These are phyloP conservation scores for Dascillus cervinus DNA, from an alignment of 2,888 invertebrate species.

Conservation along the genomic window DNA sequence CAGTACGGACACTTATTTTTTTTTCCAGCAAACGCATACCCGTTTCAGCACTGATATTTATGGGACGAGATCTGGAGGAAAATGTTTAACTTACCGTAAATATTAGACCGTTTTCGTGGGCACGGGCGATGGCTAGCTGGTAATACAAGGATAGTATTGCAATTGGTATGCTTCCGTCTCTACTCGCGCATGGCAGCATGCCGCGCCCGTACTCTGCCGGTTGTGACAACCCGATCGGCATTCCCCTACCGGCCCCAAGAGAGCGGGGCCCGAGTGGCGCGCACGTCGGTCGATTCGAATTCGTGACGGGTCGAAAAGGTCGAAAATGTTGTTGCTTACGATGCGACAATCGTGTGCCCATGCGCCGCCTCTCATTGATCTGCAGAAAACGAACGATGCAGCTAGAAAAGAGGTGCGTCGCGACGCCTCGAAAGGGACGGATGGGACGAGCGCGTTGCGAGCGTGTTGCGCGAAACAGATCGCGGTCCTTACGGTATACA, in stretches of 20 bases:
- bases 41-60: constrained; percentile 23
- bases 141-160: not conserved
- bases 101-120: constrained; percentile 23
- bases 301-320: constrained; percentile 1
- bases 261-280: constrained; percentile 1
- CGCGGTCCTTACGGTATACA: constrained; percentile 29
- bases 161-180: constrained; percentile 16
- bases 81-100: constrained; percentile 26
- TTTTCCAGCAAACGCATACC: too few species aligned
- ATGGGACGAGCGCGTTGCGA: too few species aligned
- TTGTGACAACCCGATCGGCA: constrained; percentile 11
- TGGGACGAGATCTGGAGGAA: constrained; percentile 28
- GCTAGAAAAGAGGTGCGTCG: constrained; percentile 32
- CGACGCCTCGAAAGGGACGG: constrained; percentile 10
- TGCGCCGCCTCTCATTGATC: constrained; percentile 43
- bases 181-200: constrained; percentile 29
- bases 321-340: too few species aligned
- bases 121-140: constrained; percentile 25
- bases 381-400: constrained; percentile 26
- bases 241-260: constrained; percentile 1
- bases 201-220: constrained; percentile 30
- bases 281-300: constrained; percentile 1
- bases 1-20: too few species aligned
- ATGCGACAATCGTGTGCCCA: constrained; percentile 38
- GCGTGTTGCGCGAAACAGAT: constrained; percentile 19